Conservation (phyloP, 2,113 vertebrate species). For the Thunnus thynnus region DNA sequence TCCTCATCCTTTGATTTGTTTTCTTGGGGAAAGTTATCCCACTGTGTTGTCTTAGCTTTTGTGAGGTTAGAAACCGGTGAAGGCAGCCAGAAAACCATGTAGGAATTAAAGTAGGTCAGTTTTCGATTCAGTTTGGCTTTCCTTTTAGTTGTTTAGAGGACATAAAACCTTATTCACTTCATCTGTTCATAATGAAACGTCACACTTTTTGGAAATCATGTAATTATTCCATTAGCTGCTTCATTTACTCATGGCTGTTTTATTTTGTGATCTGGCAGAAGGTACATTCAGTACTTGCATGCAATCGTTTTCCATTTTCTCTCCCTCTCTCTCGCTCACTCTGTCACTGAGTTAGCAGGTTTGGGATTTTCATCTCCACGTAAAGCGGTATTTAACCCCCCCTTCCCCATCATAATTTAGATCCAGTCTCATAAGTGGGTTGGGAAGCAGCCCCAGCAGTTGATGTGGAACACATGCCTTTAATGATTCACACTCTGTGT, state of each 20-base stretch:
- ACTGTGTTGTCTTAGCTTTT: constrained; percentile 19
- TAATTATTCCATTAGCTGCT: constrained; percentile 60
- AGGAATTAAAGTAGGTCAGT: constrained; percentile 34
- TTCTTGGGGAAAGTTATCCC: neutral
- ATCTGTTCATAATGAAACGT: constrained; percentile 41
- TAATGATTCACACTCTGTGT: constrained; percentile 82
- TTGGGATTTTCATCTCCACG: constrained; percentile 67
- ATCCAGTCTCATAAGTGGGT: constrained; percentile 73
- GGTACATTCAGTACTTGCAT: constrained; percentile 3
- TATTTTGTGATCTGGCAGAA: constrained; percentile 40
- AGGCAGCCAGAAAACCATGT: constrained; percentile 16
- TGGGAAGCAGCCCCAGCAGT: constrained; percentile 75
- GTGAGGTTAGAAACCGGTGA: constrained; percentile 10
- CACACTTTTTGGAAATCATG: constrained; percentile 43
- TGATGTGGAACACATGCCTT: constrained; percentile 85
- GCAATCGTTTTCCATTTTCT: constrained; percentile 39
- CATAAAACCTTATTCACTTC: constrained; percentile 27
- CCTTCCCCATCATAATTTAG: constrained; percentile 68
- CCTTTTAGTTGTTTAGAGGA: constrained; percentile 15
- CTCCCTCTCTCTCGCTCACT: constrained; percentile 33
- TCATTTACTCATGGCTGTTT: constrained; percentile 53
- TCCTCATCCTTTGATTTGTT: constrained; percentile 18
- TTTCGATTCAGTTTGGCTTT: constrained; percentile 18
- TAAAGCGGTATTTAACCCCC: constrained; percentile 60
- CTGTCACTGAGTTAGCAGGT: constrained; percentile 55